Percentiles rank a stretch among this genome's conserved stretches.
Evolutionary conservation across 2,888 invertebrate species (phyloP).

Genomic region (Liodrosophila aerea): DNA sequence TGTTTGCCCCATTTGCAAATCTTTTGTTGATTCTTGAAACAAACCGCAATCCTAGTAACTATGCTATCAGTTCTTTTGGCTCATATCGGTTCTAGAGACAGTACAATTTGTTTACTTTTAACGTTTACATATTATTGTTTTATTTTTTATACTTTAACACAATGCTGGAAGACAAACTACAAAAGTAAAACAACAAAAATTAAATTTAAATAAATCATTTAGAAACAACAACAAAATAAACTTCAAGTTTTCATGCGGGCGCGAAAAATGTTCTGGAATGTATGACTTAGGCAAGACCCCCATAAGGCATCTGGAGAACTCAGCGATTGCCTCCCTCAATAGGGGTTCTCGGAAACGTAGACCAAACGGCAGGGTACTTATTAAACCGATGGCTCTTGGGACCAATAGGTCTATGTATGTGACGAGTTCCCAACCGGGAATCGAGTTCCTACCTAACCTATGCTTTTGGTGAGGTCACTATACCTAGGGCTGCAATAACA

Average conservation of each 20-base stretch:
- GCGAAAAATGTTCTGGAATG: too few relatives aligned
- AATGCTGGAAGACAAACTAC: conserved; percentile 60
- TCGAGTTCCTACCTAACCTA: too few relatives aligned
- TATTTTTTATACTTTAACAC: conserved; percentile 50
- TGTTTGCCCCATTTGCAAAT: conserved; percentile 13
- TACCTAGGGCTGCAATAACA: too few relatives aligned
- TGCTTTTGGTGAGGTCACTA: too few relatives aligned
- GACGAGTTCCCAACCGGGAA: too few relatives aligned
- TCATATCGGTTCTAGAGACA: conserved; percentile 51
- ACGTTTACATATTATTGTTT: conserved; percentile 62
- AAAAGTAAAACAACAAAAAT: conserved; percentile 33
- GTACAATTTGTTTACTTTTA: conserved; percentile 67
- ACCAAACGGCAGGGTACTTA: too few relatives aligned
- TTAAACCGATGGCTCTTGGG: too few relatives aligned
- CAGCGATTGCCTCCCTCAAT: too few relatives aligned
- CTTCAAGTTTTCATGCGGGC: not conserved
- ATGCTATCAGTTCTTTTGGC: conserved; percentile 39
- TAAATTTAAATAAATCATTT: conserved; percentile 52
- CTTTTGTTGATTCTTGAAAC: conserved; percentile 4
- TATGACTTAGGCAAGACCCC: too few relatives aligned
- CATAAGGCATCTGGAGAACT: too few relatives aligned
- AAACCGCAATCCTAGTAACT: conserved; percentile 10
- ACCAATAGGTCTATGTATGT: too few relatives aligned
- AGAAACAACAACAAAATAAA: conserved; percentile 32
- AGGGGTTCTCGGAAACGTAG: too few relatives aligned